Evolutionary conservation across 1,140 invertebrate species (phyloP).

Genomic region (Subanguina moxae): DNA sequence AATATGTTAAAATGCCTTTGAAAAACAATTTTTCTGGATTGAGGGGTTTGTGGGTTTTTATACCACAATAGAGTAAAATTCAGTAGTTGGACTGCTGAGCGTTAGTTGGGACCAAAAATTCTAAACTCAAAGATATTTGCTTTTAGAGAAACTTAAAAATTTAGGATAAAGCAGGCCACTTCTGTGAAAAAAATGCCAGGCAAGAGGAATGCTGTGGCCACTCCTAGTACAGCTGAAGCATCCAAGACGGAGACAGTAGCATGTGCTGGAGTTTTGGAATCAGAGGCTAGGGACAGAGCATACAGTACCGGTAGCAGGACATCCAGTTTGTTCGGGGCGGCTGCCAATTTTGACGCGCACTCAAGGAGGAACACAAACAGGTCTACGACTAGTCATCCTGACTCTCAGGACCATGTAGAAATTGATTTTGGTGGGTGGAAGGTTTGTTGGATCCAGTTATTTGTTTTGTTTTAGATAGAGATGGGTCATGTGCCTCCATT

Average conservation of each 20-base stretch:
- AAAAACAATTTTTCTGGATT: too few relatives aligned
- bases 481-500: slow-evolving; percentile 17
- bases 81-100: too few relatives aligned
- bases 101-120: too few relatives aligned
- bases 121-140: too few relatives aligned
- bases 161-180: slow-evolving; percentile 2
- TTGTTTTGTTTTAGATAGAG: slow-evolving; percentile 19
- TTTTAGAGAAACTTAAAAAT: background rate
- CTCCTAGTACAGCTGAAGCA: too few relatives aligned
- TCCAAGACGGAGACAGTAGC: background rate
- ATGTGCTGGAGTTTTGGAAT: background rate
- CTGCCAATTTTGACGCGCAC: background rate
- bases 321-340: background rate
- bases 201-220: background rate
- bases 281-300: background rate
- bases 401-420: slow-evolving; percentile 33
- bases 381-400: slow-evolving; percentile 1
- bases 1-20: too few relatives aligned
- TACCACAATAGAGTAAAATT: too few relatives aligned
- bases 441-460: background rate
- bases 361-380: slow-evolving; percentile 23
- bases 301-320: background rate
- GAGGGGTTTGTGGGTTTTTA: too few relatives aligned
- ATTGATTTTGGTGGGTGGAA: slow-evolving; percentile 33
- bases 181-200: background rate